These are phyloP conservation scores for Denticeps clupeoides DNA, from an alignment of 2,797 vertebrate species.

Conservation along the genomic window DNA sequence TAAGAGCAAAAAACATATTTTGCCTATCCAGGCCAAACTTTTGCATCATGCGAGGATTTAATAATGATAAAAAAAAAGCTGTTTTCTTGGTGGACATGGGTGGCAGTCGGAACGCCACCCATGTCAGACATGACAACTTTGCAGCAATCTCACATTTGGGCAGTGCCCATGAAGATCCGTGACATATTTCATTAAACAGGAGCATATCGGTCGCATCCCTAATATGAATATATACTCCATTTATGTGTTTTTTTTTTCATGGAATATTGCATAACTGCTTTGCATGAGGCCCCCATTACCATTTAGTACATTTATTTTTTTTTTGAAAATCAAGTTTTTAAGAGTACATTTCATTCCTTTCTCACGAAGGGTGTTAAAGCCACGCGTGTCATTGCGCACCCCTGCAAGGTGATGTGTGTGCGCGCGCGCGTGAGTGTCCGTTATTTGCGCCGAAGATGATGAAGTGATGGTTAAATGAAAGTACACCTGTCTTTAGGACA, in stretches of 20 bases:
- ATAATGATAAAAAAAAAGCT: conserved; percentile 44
- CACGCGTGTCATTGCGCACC: conserved; percentile 32
- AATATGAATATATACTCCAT: no score
- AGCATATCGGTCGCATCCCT: no score
- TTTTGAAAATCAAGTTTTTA: no score
- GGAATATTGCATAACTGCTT: no score
- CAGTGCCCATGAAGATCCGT: neutral
- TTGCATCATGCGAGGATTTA: conserved; percentile 43
- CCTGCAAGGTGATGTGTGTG: conserved; percentile 25
- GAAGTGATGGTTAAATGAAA: conserved; percentile 71
- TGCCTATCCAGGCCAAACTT: conserved; percentile 34
- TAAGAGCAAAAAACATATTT: conserved; percentile 46
- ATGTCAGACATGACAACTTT: conserved; percentile 16
- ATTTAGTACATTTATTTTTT: no score
- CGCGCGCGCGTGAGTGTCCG: neutral
- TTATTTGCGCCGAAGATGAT: no score
- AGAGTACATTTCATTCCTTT: no score
- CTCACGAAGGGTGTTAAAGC: no score
- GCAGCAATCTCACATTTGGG: conserved; percentile 8
- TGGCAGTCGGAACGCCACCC: conserved; percentile 6
- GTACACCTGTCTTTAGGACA: conserved; percentile 75
- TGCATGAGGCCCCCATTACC: no score
- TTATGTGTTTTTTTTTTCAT: no score
- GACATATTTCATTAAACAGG: neutral
- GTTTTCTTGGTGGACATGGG: conserved; percentile 28